Evolutionary conservation across 1,140 invertebrate species (phyloP), one percentile per base, ranked within the genome.

Genomic region (Vanessa atalanta): DNA sequence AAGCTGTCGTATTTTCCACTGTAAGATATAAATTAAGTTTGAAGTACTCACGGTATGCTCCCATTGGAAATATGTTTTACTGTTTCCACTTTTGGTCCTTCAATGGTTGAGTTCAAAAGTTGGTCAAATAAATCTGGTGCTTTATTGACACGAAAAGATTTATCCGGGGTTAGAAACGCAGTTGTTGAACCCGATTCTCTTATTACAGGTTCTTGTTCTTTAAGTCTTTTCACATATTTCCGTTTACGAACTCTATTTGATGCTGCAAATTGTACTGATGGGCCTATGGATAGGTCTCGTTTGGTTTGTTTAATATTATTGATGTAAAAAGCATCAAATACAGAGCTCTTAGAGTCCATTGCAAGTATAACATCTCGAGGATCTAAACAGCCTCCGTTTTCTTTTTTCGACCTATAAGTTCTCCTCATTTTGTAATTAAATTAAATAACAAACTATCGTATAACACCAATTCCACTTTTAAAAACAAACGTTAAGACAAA

Each of bases 241-340:
- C 81, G 89, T 75, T 91, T 91, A 15, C 87, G 82, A 23, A 88
- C 82, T 82, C 81, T 89, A 50, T 86, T 86, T 16, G 85, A 83
- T 70, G 81, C 73, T 57, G 69, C 55, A 61, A 79, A 82, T 20
- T 83, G 75, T 47, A 83, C 86, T 5, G 83, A 84, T 0, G 79
- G 73, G n/a, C 78, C 82, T n/a, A 88, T 71, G 72, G 89, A 90
- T 31, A 85, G 61, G 76, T 91, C 88, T 57, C 87, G 81, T 68
- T 91, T 91, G 47, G 85, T 87, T 84, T 88, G 86, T 74, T 93
- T 93, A 47, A 93, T 86, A 78, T 93, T 93, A 81, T 88, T 80
- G 67, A 90, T 93, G 60, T 89, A 93, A 85, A 85, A 93, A 12
- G 89, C 89, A 71, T 91, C 89, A 61, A 91, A 91, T 67, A 80